Evolutionary conservation across 2,113 vertebrate genomes (phyloP), one percentile per base, ranked within the genome.

Genomic region (Opisthocomus hoazin): DNA sequence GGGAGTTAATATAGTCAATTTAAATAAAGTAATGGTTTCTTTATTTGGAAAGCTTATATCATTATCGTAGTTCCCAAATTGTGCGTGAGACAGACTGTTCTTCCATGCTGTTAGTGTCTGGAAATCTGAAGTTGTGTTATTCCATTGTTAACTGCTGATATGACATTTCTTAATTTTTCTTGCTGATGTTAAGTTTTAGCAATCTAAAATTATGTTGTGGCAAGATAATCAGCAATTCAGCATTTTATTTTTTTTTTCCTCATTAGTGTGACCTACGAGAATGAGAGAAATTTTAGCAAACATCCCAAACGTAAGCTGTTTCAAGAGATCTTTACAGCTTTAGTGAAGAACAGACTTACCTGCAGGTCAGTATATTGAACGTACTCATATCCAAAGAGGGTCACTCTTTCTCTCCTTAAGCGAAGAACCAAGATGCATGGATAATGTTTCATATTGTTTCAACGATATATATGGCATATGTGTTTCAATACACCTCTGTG

Each of bases 261-360:
- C 73, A 39, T 92, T 95, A 99, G 98, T 56, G 60, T 98, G 90
- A 98, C 97, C 76, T 99, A 99, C 94, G 98, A 96, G 97, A 98
- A 99, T 90, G 98, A 99, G 89, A 98, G 98, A 96, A 98, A 98
- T 97, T 99, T 99, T 97, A 99, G 98, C 93, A 97, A 97, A 68
- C 98, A 98, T 82, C 97, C 98, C 3, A 97, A 98, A 63, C 92
- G 90, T 29, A 95, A 95, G 50, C 79, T 98, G 27, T 99, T 99
- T 98, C 97, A 98, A 36, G 96, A 98, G 36, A 98, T 99, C 91
- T 98, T 99, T 69, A 94, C 66, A 16, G 97, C 98, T 77, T 96
- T 99, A 96, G 96, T 99, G 93, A 98, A 98, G 96, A 99, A 99
- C 84, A 98, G 98, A 88, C 98, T 99, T 82, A 95, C 65, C 66